phyloP scores from a whole-genome alignment of 2,888 invertebrate species.

The Eilema caniola region DNA sequence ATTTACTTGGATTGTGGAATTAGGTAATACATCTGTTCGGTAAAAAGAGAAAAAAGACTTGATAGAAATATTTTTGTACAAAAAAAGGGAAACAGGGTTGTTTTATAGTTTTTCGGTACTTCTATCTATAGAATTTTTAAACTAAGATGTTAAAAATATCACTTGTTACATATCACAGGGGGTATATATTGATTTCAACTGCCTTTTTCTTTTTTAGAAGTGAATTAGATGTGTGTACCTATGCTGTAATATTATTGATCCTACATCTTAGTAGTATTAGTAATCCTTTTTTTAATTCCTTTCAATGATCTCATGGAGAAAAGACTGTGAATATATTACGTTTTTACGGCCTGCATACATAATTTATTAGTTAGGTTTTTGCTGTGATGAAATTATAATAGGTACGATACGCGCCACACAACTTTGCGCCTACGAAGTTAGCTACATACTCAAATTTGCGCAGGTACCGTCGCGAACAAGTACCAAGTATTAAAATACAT shows the following conservation, averaged over 20 bases:
- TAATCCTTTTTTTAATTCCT: background rate
- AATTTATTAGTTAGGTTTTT: background rate
- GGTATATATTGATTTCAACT: too few species aligned
- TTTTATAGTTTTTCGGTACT: background rate
- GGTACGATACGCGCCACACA: too few species aligned
- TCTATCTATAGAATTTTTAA: background rate
- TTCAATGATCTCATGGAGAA: background rate
- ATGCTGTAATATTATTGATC: background rate
- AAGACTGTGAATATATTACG: background rate
- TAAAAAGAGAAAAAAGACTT: background rate
- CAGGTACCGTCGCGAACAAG: too few species aligned
- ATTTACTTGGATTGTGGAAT: background rate
- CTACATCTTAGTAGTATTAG: background rate
- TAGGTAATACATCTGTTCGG: background rate
- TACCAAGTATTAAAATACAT: too few species aligned
- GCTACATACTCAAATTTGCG: too few species aligned
- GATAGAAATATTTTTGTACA: background rate
- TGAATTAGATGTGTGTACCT: background rate
- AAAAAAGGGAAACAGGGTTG: background rate
- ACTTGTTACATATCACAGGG: background rate
- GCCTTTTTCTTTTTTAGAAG: too few species aligned
- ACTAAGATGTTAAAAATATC: background rate
- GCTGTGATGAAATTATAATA: too few species aligned
- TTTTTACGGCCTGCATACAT: background rate
- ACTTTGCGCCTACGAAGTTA: too few species aligned